These are phyloP conservation scores for Amblyraja radiata DNA, from an alignment of 2,797 vertebrate species.

Conservation along the genomic window DNA sequence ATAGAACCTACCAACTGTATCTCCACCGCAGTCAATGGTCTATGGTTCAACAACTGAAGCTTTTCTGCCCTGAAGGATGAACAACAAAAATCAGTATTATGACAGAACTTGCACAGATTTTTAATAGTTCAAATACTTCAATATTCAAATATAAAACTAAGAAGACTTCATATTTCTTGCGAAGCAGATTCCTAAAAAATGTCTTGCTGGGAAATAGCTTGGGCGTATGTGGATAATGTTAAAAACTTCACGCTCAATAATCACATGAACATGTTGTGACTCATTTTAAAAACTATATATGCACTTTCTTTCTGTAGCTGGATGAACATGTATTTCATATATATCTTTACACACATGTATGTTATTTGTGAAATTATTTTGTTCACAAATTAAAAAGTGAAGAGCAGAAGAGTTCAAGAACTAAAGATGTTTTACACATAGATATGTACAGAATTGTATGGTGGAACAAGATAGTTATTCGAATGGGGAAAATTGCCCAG, in stretches of 20 bases:
- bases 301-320: neutral
- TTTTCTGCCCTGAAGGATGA: conserved; percentile 78
- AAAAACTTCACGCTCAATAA: neutral
- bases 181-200: neutral
- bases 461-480: neutral
- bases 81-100: conserved; percentile 38
- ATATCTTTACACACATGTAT: neutral
- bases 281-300: neutral
- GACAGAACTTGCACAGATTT: neutral
- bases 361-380: neutral
- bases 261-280: neutral
- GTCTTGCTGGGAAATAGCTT: neutral
- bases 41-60: conserved; percentile 87
- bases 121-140: neutral
- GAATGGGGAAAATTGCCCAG: neutral
- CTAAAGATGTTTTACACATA: neutral
- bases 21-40: conserved; percentile 88
- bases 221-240: neutral
- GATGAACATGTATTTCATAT: neutral
- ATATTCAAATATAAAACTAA: neutral
- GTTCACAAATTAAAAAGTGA: neutral
- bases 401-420: neutral
- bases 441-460: neutral
- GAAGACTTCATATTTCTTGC: neutral
- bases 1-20: conserved; percentile 78